These are phyloP conservation scores for Caenorhabditis panamensis DNA, from an alignment of 2,888 invertebrate species.

Conservation along the genomic window DNA sequence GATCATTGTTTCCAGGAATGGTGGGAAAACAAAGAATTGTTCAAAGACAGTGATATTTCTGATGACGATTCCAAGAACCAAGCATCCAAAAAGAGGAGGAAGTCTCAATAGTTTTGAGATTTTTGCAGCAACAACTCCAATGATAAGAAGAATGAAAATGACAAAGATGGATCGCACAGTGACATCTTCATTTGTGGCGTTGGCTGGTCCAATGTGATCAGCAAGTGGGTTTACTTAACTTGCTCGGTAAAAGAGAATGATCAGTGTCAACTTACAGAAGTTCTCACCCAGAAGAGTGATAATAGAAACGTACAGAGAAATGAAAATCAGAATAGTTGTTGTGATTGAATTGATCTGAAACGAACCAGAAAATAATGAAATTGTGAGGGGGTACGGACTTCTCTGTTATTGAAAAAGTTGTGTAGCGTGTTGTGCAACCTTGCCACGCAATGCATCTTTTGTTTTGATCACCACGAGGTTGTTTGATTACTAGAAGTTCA, in stretches of 20 bases:
- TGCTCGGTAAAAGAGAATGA: neutral
- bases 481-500: slow-evolving; percentile 44
- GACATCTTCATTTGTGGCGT: slow-evolving; percentile 47
- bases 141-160: slow-evolving; percentile 52
- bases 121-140: slow-evolving; percentile 48
- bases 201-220: slow-evolving; percentile 25
- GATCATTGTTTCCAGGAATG: slow-evolving; percentile 56
- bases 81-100: slow-evolving; percentile 57
- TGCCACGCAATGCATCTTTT: slow-evolving; percentile 60
- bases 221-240: slow-evolving; percentile 58
- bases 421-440: slow-evolving; percentile 61
- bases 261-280: slow-evolving; percentile 46
- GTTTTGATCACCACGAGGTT: slow-evolving; percentile 58
- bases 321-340: slow-evolving; percentile 41
- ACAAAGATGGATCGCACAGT: slow-evolving; percentile 58
- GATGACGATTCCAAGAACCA: slow-evolving; percentile 56
- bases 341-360: slow-evolving; percentile 55
- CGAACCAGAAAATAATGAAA: too few relatives aligned
- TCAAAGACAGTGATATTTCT: slow-evolving; percentile 45
- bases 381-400: too few relatives aligned
- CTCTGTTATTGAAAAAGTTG: slow-evolving; percentile 61
- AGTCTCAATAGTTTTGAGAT: slow-evolving; percentile 43
- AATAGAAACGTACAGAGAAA: slow-evolving; percentile 58
- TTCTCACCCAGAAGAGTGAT: slow-evolving; percentile 59
- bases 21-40: slow-evolving; percentile 52